Conservation (phyloP, 1,140 invertebrate genomes). For the Lethrus apterus region DNA sequence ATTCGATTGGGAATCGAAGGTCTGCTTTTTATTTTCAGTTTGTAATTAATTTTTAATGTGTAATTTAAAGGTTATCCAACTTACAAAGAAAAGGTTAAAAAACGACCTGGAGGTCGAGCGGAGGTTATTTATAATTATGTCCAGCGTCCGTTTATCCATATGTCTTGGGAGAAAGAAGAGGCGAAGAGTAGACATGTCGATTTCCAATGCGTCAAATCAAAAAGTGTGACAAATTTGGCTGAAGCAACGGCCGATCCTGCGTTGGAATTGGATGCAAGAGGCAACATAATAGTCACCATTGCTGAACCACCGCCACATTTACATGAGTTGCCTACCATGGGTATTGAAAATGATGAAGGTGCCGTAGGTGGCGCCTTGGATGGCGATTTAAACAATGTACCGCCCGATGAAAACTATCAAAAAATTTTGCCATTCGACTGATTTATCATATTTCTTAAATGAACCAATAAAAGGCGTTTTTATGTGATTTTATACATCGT, state of each 20-base stretch:
- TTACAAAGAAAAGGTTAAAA: constrained; percentile 95
- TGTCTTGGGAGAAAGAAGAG: constrained; percentile 99
- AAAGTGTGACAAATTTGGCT: constrained; percentile 88
- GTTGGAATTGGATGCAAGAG: constrained; percentile 55
- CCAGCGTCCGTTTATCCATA: constrained; percentile 97
- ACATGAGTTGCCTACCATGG: constrained; percentile 23
- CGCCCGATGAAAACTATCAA: constrained; percentile 24
- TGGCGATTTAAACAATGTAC: constrained; percentile 22
- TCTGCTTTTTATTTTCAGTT: too few relatives aligned
- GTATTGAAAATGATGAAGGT: constrained; percentile 39
- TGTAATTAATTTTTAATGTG: too few relatives aligned
- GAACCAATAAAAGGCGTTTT: too few relatives aligned
- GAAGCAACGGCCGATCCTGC: constrained; percentile 85
- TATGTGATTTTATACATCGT: too few relatives aligned
- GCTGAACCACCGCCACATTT: constrained; percentile 22
- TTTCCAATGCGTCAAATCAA: constrained; percentile 94
- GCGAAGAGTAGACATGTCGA: constrained; percentile 98
- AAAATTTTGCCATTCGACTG: constrained; percentile 9
- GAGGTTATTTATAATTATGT: constrained; percentile 99
- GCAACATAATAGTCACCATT: constrained; percentile 40
- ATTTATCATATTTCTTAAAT: too few relatives aligned
- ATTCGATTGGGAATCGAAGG: constrained; percentile 97
- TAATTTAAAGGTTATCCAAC: constrained; percentile 76
- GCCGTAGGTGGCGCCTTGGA: constrained; percentile 40
- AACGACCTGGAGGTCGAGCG: constrained; percentile 80